Conservation (phyloP, 2,797 vertebrate species). For the Malurus leucopterus region DNA sequence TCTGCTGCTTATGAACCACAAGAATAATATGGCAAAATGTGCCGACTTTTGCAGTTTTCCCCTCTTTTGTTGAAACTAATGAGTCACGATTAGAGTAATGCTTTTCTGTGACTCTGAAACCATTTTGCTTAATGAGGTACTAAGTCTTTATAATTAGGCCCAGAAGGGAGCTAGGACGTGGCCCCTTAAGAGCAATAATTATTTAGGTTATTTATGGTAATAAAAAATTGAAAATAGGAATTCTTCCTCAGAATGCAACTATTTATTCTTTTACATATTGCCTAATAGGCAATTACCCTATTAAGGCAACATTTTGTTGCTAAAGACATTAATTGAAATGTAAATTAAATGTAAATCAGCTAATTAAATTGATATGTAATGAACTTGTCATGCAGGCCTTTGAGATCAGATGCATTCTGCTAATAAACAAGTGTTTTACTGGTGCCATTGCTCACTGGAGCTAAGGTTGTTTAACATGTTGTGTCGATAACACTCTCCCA, state of each 20-base stretch:
- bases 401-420: slow-evolving; percentile 76
- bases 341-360: slow-evolving; percentile 84
- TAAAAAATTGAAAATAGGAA: slow-evolving; percentile 81
- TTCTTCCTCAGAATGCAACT: slow-evolving; percentile 77
- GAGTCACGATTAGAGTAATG: slow-evolving; percentile 79
- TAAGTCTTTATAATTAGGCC: slow-evolving; percentile 86
- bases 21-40: slow-evolving; percentile 60
- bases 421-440: slow-evolving; percentile 69
- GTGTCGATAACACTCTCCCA: not conserved
- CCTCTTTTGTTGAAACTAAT: slow-evolving; percentile 76
- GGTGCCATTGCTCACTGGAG: slow-evolving; percentile 52
- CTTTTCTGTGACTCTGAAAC: slow-evolving; percentile 78
- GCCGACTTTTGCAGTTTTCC: slow-evolving; percentile 61
- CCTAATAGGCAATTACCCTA: slow-evolving; percentile 83
- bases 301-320: slow-evolving; percentile 77
- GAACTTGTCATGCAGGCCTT: slow-evolving; percentile 76
- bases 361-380: slow-evolving; percentile 85
- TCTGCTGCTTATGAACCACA: slow-evolving; percentile 25
- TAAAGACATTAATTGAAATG: slow-evolving; percentile 85
- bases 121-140: slow-evolving; percentile 84
- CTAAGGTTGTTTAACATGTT: slow-evolving; percentile 53
- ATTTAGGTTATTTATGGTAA: slow-evolving; percentile 84
- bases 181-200: slow-evolving; percentile 82
- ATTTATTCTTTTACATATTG: slow-evolving; percentile 81
- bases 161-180: slow-evolving; percentile 77